A percentile compares a stretch with the other conserved stretches of the same genome.
Evolutionary conservation across 2,888 invertebrate species (phyloP).

Genomic region (Hanleya hanleyi): DNA sequence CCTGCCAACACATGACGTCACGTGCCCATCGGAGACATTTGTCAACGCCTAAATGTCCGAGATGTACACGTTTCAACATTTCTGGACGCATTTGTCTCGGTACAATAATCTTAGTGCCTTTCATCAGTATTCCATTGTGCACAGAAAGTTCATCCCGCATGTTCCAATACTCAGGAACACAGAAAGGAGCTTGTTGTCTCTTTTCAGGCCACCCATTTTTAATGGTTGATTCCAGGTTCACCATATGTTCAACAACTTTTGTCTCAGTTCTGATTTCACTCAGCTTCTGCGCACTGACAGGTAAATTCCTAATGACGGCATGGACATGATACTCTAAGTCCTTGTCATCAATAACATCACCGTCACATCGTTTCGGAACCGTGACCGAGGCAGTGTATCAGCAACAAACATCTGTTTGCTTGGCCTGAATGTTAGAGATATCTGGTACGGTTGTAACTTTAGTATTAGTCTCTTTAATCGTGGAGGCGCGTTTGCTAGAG

Average conservation of each 20-base stretch:
- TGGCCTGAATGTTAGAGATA: too few relatives aligned
- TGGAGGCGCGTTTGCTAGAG: not conserved
- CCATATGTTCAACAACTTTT: slow-evolving; percentile 10
- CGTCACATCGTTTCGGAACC: not conserved
- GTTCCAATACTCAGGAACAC: slow-evolving; percentile 5
- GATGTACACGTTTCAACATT: not conserved
- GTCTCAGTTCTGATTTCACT: slow-evolving; percentile 1
- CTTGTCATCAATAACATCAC: not conserved
- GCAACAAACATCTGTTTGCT: slow-evolving; percentile 32
- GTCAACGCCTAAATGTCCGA: slow-evolving; percentile 16
- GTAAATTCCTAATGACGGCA: too few relatives aligned
- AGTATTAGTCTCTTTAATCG: slow-evolving; percentile 13
- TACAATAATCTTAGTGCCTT: slow-evolving; percentile 15
- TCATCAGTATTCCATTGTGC: slow-evolving; percentile 22
- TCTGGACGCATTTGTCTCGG: not conserved
- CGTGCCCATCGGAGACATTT: not conserved
- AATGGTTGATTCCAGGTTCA: slow-evolving; percentile 10
- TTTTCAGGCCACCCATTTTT: slow-evolving; percentile 24
- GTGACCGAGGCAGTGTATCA: slow-evolving; percentile 41
- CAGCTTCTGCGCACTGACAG: not conserved
- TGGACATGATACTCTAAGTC: not conserved
- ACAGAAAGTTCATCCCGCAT: slow-evolving; percentile 28
- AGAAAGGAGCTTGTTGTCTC: not conserved
- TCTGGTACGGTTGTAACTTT: slow-evolving; percentile 3
- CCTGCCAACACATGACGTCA: not conserved